Evolutionary conservation across 2,113 vertebrate species (phyloP), one percentile per base, ranked within the genome.

Genomic region (Alectura lathami): DNA sequence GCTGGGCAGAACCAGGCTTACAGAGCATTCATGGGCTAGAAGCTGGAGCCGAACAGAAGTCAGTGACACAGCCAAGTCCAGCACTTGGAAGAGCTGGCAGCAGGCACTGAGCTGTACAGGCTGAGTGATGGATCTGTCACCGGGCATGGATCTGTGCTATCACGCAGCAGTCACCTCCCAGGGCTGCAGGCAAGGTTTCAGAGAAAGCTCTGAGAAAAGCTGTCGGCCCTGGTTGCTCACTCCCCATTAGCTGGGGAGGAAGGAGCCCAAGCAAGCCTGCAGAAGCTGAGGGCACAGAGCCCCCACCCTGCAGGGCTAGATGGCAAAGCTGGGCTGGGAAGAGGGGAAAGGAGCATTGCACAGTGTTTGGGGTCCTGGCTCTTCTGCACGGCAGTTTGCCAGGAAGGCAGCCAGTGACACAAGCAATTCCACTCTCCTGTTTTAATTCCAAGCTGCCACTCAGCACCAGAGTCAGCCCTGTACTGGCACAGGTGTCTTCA

Each of bases 111-210:
- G 54, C 30, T 38, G 17, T 15, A 17, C 0, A 0, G 14, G 17
- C 29, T 3, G 43, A 94, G 68, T 17, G 23, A 27, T 0, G 15
- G 42, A 53, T 6, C 9, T 83, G 43, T 17, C 0, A 4, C 4
- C 50, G 45, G n/a, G 38, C 62, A 27, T 1, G 0, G 7, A 29
- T 23, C n/a, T 1, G 0, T 13, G 23, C 62, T 9, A 1, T 2
- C 20, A 3, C 2, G 26, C 13, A 1, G 26, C 63, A 43, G 54
- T 7, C 23, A 2, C 47, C 50, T 24, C 75, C 32, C 4, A 8
- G 67, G 57, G 21, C 30, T 1, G 0, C 29, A 20, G 69, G 22
- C 43, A 70, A 64, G 34, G 16, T 29, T 40, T 34, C 69, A 59
- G 22, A 30, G 73, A 38, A 54, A 18, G 24, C 24, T 77, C 56